Conservation (phyloP, 2,113 vertebrate genomes). For the Mormyrus iriodes region DNA sequence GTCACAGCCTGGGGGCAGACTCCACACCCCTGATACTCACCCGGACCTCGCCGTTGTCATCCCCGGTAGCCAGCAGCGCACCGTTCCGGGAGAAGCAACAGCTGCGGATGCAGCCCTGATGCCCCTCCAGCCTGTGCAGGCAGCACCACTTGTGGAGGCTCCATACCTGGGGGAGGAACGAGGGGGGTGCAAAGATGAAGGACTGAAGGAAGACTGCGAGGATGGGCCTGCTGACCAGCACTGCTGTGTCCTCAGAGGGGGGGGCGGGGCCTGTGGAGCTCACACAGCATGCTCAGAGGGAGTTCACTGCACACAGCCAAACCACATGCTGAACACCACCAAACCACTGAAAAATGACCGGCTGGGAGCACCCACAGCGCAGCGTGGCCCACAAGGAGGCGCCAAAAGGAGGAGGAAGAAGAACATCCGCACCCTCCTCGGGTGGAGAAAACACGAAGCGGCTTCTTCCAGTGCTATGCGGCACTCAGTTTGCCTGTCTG, state of each 20-base stretch:
- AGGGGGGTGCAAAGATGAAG: not conserved
- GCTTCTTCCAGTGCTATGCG: not conserved
- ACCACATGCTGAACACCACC: not conserved
- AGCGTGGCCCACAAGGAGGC: not conserved
- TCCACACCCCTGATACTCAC: constrained; percentile 50
- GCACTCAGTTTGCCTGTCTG: not conserved
- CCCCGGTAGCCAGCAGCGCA: constrained; percentile 77
- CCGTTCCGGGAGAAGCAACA: constrained; percentile 77
- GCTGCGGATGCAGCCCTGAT: constrained; percentile 85
- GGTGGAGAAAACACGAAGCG: not conserved
- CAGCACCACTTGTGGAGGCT: constrained; percentile 61
- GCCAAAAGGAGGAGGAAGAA: not conserved
- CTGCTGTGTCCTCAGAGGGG: not conserved
- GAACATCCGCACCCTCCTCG: not conserved
- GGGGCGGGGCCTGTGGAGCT: not conserved
- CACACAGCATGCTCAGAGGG: not conserved
- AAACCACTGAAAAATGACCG: not conserved
- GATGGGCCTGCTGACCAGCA: not conserved
- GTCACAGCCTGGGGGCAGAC: not conserved
- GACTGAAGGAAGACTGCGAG: not conserved
- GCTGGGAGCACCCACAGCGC: fast-evolving
- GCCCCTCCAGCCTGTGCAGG: constrained; percentile 65
- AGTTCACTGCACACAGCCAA: not conserved
- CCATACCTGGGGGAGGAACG: constrained; percentile 70
- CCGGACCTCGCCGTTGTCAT: constrained; percentile 90